These are phyloP conservation scores for Sciurus carolinensis DNA, from an alignment of 2,797 vertebrate species.

Conservation along the genomic window DNA sequence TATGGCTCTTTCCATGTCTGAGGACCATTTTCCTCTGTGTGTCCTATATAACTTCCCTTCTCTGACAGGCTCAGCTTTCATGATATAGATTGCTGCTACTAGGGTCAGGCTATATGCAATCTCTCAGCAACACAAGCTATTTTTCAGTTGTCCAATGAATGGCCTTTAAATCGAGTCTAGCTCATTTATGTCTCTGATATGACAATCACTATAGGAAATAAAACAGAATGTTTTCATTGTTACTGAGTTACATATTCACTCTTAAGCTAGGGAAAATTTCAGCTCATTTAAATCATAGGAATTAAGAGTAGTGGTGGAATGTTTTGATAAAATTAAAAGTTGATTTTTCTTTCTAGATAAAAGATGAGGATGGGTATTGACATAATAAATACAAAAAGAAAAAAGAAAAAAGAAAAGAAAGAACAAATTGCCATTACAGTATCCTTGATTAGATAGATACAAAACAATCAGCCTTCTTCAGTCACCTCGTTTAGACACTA, in stretches of 20 bases:
- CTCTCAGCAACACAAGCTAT: background rate
- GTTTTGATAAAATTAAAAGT: constrained; percentile 49
- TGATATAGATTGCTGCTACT: background rate
- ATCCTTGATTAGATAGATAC: background rate
- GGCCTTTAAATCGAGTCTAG: background rate
- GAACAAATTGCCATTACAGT: background rate
- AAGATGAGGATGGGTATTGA: background rate
- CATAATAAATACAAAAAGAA: background rate
- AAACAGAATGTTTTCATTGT: background rate
- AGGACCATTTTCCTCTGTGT: background rate
- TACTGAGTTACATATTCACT: background rate
- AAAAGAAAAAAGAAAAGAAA: background rate
- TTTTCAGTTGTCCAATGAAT: background rate
- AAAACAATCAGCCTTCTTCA: constrained; percentile 22
- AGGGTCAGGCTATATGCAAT: background rate
- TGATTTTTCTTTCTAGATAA: constrained; percentile 21
- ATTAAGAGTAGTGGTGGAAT: background rate
- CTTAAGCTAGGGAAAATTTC: background rate
- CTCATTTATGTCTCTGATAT: background rate
- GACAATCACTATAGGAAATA: background rate
- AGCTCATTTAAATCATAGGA: background rate
- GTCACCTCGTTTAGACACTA: constrained; percentile 38
- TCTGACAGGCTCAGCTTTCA: background rate
- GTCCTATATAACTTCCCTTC: background rate
- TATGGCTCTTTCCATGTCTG: background rate